Base-by-base conservation (phyloP, 2,797 vertebrate species). In the Periophthalmus magnuspinnatus region DNA sequence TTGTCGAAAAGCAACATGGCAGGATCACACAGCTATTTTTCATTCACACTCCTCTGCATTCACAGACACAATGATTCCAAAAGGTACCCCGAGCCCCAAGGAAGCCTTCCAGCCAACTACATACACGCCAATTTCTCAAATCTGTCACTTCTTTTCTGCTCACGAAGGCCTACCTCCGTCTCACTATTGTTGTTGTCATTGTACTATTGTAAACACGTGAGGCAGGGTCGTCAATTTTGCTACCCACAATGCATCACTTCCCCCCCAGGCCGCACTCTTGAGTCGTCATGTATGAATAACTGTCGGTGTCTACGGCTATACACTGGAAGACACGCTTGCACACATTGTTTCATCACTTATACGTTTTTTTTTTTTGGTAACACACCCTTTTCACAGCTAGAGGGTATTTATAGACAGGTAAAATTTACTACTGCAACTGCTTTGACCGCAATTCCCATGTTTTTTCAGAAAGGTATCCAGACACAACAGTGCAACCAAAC, bases 51-150 rank as follows among this genome's bases (percentile, higher is more conserved):
- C 81, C 86, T 89, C 87, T 89, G 82, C 86, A 84, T 91, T 89
- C 76, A 74, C 86, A 83, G 17, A 60, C 58, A 36, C 58, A 88
- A 82, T 69, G 75, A 83, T 81, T 84, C 85, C 83, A 85, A 86
- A 61, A 90, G 79, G 81, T 81, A 81, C 78, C 21, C 82, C 78
- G 64, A 84, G 89, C 89, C 89, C 89, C 68, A 52, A 92, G 93
- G 94, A 90, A 94, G 87, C 92, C 88, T 95, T 93, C 93, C 92
- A 95, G 92, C 84, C 81, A 89, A 74, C 90, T 79, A 68, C 77
- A 79, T 41, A 10, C 90, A 90, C 89, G 91, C 90, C 90, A 95
- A 92, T 95, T 95, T 95, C 93, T 95, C 94, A 95, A 93, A 95
- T 84, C 86, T 96, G 95, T 93, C 95, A 95, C 84, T 93, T 92